Evolutionary conservation across 2,888 invertebrate species (phyloP), one percentile per base, ranked within the genome.

Genomic region (Pterobdella sp.): DNA sequence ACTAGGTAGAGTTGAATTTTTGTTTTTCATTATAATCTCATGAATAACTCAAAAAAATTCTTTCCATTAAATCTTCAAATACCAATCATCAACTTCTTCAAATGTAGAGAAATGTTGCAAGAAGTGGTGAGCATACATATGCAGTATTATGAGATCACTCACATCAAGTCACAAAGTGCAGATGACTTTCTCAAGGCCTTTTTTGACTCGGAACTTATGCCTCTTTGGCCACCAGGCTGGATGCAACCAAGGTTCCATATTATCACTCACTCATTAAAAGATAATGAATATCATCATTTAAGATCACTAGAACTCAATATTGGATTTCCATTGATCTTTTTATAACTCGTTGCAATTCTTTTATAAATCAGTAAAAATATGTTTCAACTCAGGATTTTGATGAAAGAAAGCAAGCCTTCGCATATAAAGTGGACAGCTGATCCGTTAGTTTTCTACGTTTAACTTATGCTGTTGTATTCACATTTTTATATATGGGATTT

Each of bases 141-240:
- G 79, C 81, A 82, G 76, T 85, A 84, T 76, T 87, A 84, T 79
- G 84, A 85, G 70, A 82, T 85, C 76, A 80, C 83, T 34, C 86
- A 80, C 74, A 76, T 77, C 2, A 77, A 80, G 52, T 77, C 79
- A 10, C 81, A 81, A 77, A 76, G 80, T 2, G 79, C 82, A 0
- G 87, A 87, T 74, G 85, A 85, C 49, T 87, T 85, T 72, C 86
- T 88, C 1, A 85, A 85, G 60, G 79, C 82, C 0, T 87, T 88
- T 80, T 84, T 90, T 64, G 87, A 88, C 70, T 80, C 81, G 56
- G 86, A 88, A 74, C 87, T 89, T n/a, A 84, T 88, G 81, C 86
- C 87, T 42, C 82, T 90, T 42, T 90, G 89, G 88, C 89, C 89
- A 1, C 82, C 84, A 67, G 89, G 89, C 29, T 90, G 89, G 85